A percentile compares a stretch with the other conserved stretches of the same genome.
Conservation (phyloP, 2,888 invertebrate species). For the Gari tellinella region DNA sequence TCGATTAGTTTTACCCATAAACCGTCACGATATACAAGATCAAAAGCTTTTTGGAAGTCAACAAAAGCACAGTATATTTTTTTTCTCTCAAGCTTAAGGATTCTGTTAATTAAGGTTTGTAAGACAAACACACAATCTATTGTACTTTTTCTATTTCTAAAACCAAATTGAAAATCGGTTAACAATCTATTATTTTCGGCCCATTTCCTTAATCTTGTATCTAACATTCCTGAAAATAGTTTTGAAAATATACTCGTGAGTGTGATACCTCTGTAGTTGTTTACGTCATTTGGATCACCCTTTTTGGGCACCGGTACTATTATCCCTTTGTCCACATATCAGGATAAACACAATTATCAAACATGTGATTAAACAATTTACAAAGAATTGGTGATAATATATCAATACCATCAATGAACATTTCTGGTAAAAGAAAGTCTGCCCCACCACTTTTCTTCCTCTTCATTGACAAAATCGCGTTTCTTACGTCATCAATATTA, state of each 20-base stretch:
- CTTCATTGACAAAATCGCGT: constrained; percentile 5
- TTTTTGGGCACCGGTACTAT: constrained; percentile 17
- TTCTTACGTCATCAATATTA: constrained; percentile 2
- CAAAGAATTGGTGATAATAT: background rate
- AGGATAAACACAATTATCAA: constrained; percentile 10
- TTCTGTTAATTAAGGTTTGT: too few species aligned
- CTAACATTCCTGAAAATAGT: background rate
- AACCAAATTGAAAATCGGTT: constrained; percentile 22
- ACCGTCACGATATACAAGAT: too few species aligned
- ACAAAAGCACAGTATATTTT: constrained; percentile 1
- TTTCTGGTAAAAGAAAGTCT: constrained; percentile 3
- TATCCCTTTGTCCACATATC: constrained; percentile 10
- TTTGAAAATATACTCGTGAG: too few species aligned
- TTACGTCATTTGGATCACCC: too few species aligned
- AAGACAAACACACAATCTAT: too few species aligned
- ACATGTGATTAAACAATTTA: constrained; percentile 15
- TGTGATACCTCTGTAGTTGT: too few species aligned
- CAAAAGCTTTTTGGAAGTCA: background rate
- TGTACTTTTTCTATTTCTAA: constrained; percentile 8
- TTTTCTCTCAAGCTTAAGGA: too few species aligned
- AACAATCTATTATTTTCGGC: constrained; percentile 3
- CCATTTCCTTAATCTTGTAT: constrained; percentile 8
- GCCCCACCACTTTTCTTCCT: constrained; percentile 2
- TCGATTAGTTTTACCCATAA: too few species aligned
- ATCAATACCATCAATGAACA: constrained; percentile 10